A percentile compares a stretch with the other conserved stretches of the same genome.
Evolutionary conservation across 1,140 invertebrate genomes (phyloP).

Genomic region (Meloidogyne chitwoodi): DNA sequence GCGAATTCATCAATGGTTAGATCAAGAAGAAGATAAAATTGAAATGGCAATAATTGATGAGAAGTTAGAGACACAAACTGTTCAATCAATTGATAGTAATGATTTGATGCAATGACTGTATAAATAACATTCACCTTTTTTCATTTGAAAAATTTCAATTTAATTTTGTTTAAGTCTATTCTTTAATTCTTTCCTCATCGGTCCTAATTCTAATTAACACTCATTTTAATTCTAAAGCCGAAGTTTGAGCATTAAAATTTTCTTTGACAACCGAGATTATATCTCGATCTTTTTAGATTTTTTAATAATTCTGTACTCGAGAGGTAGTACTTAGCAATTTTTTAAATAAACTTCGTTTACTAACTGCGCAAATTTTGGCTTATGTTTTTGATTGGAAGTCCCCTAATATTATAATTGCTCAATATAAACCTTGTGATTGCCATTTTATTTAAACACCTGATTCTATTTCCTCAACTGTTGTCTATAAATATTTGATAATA

Average conservation of each 20-base stretch:
- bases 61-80: neutral
- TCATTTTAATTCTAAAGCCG: too few relatives aligned
- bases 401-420: neutral
- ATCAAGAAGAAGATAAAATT: constrained; percentile 39
- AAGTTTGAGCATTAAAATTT: too few relatives aligned
- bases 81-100: neutral
- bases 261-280: too few relatives aligned
- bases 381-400: neutral
- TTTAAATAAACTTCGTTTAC: too few relatives aligned
- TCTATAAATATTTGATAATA: neutral
- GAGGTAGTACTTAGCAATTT: too few relatives aligned
- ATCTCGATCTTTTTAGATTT: too few relatives aligned
- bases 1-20: constrained; percentile 33
- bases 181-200: too few relatives aligned
- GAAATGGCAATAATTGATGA: constrained; percentile 9
- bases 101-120: neutral
- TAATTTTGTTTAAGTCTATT: neutral
- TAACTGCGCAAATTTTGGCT: too few relatives aligned
- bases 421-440: neutral
- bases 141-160: neutral
- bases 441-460: neutral
- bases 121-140: neutral
- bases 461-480: neutral
- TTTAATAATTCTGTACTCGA: too few relatives aligned
- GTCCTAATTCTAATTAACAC: too few relatives aligned